Percentiles rank a stretch among this genome's conserved stretches.
Evolutionary conservation across 2,113 vertebrate species (phyloP).

Genomic region (Coryphaenoides rupestris): DNA sequence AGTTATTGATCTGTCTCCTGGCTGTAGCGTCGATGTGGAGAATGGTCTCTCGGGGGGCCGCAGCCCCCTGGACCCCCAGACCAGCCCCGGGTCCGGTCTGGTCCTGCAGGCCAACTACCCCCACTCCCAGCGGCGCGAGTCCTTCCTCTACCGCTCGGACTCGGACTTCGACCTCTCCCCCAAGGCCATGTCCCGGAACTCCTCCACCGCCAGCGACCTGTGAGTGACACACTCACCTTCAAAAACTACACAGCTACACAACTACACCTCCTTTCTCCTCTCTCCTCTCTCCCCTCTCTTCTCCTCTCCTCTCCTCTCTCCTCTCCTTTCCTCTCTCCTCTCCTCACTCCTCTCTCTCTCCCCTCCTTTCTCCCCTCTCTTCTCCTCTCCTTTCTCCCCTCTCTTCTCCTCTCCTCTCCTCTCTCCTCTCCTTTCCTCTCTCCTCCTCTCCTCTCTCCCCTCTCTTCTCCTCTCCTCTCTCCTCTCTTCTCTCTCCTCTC

Average conservation of each 20-base stretch:
- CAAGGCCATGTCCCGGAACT: slow-evolving; percentile 88
- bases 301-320: background rate
- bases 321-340: no score
- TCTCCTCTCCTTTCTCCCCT: no score
- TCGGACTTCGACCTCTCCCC: slow-evolving; percentile 91
- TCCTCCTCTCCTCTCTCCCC: background rate
- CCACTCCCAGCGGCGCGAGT: slow-evolving; percentile 86
- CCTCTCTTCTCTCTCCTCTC: background rate
- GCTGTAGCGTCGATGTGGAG: slow-evolving; percentile 86
- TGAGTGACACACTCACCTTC: slow-evolving; percentile 61
- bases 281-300: background rate
- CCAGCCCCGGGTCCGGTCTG: slow-evolving; percentile 77
- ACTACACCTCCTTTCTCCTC: no score
- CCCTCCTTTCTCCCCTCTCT: background rate
- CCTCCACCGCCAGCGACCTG: slow-evolving; percentile 88
- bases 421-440: no score
- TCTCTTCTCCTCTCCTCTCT: background rate
- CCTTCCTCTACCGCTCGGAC: slow-evolving; percentile 94
- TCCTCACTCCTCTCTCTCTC: background rate
- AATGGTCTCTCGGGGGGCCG: slow-evolving; percentile 81
- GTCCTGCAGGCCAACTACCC: slow-evolving; percentile 80
- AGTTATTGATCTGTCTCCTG: slow-evolving; percentile 21
- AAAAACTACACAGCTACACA: no score
- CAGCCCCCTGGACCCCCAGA: slow-evolving; percentile 78
- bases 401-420: background rate